These are phyloP conservation scores for Psococerastis gibbosa DNA, from an alignment of 2,888 invertebrate genomes.

Conservation along the genomic window DNA sequence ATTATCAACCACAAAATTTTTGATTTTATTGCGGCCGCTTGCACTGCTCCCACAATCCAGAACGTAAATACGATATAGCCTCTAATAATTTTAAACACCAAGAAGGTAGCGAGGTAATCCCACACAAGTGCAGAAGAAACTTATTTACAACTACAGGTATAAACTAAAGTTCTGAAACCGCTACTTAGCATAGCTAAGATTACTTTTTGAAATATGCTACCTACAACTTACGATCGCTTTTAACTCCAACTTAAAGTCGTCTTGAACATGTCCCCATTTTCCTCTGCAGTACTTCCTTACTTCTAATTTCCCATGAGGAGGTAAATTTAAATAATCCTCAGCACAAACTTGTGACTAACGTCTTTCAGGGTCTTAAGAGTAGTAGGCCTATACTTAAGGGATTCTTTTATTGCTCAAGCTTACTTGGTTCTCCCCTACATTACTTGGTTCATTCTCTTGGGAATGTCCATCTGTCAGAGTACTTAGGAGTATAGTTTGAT, in stretches of 20 bases:
- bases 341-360: background rate
- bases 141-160: too few relatives aligned
- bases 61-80: too few relatives aligned
- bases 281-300: background rate
- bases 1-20: too few relatives aligned
- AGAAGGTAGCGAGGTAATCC: too few relatives aligned
- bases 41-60: too few relatives aligned
- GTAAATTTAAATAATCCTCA: background rate
- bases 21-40: too few relatives aligned
- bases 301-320: background rate
- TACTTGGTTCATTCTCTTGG: background rate
- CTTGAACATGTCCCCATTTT: background rate
- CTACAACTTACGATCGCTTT: background rate
- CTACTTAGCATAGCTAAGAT: too few relatives aligned
- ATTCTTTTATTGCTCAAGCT: background rate
- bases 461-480: background rate
- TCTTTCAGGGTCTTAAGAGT: background rate
- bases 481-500: too few relatives aligned
- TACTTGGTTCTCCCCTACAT: background rate
- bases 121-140: too few relatives aligned
- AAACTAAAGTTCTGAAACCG: too few relatives aligned
- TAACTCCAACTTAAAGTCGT: background rate
- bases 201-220: background rate
- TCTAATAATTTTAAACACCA: too few relatives aligned
- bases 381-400: background rate